phyloP scores from a whole-genome alignment of 1,140 invertebrate species.

The Coelopa frigida region DNA sequence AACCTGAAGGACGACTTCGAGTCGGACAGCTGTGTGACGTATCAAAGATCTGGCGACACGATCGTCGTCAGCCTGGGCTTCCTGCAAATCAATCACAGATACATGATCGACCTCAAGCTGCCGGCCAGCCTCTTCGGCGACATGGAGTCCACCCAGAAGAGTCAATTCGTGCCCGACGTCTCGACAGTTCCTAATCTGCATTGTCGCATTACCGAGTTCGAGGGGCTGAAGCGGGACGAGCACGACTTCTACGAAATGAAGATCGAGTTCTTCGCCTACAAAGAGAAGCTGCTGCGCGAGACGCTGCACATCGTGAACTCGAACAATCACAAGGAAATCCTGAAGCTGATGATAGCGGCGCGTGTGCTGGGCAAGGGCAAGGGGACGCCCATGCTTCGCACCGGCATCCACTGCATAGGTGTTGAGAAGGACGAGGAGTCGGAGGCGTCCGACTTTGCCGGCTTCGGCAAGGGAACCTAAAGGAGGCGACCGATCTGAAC shows the following conservation, averaged over 20 bases:
- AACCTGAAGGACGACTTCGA: conserved; percentile 37
- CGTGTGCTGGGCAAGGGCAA: conserved; percentile 49
- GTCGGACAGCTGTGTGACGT: conserved; percentile 39
- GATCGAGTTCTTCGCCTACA: conserved; percentile 49
- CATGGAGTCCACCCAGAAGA: conserved; percentile 12
- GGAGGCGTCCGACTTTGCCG: conserved; percentile 22
- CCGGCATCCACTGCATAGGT: conserved; percentile 48
- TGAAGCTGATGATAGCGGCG: conserved; percentile 40
- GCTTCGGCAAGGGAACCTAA: conserved; percentile 12
- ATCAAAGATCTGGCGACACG: conserved; percentile 34
- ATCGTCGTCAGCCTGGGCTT: conserved; percentile 43
- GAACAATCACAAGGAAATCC: conserved; percentile 32
- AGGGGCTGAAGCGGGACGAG: conserved; percentile 32
- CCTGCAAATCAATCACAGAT: conserved; percentile 43
- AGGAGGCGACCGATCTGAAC: not conserved
- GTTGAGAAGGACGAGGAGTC: conserved; percentile 45
- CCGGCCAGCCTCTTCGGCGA: conserved; percentile 30
- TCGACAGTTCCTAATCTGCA: conserved; percentile 38
- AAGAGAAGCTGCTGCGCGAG: conserved; percentile 49
- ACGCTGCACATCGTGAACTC: conserved; percentile 45
- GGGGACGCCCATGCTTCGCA: conserved; percentile 49
- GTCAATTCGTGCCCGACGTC: conserved; percentile 30
- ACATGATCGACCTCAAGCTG: conserved; percentile 40
- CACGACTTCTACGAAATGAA: conserved; percentile 45
- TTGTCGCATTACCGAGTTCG: conserved; percentile 35